phyloP scores from a whole-genome alignment of 1,140 invertebrate species.

The Meteorus sp. region DNA sequence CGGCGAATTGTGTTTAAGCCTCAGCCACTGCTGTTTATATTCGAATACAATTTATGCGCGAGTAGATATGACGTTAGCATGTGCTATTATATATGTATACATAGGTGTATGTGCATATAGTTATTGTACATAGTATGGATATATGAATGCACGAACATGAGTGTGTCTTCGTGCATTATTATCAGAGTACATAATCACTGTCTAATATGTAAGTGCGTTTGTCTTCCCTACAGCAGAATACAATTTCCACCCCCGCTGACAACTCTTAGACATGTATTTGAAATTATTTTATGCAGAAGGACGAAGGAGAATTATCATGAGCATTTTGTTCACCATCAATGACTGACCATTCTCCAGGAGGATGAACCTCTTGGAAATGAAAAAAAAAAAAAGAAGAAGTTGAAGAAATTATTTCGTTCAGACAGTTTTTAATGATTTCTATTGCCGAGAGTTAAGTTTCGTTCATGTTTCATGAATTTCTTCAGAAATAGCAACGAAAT shows the following conservation, averaged over 20 bases:
- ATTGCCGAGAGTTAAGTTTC: too few relatives aligned
- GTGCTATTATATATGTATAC: slow-evolving; percentile 4
- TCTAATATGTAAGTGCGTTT: slow-evolving; percentile 12
- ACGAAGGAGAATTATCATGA: background rate
- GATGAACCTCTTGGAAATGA: too few relatives aligned
- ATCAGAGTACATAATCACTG: slow-evolving; percentile 15
- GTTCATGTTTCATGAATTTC: too few relatives aligned
- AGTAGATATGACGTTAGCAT: slow-evolving; percentile 22
- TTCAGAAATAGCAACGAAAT: too few relatives aligned
- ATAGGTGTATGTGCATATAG: slow-evolving; percentile 3
- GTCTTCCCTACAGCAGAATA: background rate
- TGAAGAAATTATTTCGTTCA: too few relatives aligned
- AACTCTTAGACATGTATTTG: background rate
- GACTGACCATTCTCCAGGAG: background rate
- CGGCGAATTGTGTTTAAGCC: too few relatives aligned
- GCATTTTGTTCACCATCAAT: background rate
- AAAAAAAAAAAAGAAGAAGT: too few relatives aligned
- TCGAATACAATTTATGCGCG: slow-evolving; percentile 48
- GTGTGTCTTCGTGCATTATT: background rate
- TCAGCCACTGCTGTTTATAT: slow-evolving; percentile 33
- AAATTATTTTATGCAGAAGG: background rate
- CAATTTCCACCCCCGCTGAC: slow-evolving; percentile 11
- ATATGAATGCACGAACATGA: slow-evolving; percentile 4
- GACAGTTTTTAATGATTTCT: too few relatives aligned
- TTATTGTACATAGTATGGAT: background rate